These are phyloP conservation scores for Notothenia rossii DNA, from an alignment of 2,113 vertebrate genomes.

Conservation along the genomic window DNA sequence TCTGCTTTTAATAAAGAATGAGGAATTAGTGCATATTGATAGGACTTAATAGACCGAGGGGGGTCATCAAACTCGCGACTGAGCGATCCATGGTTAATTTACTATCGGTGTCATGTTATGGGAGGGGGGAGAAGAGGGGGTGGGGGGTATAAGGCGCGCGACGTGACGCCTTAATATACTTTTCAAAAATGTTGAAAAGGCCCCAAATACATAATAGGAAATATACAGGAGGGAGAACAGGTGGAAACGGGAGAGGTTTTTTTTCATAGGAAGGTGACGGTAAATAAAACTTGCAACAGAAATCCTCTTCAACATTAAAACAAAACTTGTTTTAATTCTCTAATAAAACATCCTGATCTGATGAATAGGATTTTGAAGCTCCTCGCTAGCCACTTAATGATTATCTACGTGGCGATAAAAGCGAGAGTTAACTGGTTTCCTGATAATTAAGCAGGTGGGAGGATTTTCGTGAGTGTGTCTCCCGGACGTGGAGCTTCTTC, in stretches of 20 bases:
- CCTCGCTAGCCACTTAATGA: background rate
- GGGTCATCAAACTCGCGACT: constrained; percentile 86
- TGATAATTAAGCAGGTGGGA: constrained; percentile 24
- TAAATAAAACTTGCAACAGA: background rate
- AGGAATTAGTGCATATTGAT: constrained; percentile 79
- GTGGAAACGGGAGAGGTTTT: background rate
- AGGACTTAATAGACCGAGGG: constrained; percentile 82
- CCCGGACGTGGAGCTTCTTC: constrained; percentile 84
- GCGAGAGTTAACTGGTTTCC: background rate
- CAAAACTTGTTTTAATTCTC: background rate
- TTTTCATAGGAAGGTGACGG: background rate
- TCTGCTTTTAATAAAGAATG: constrained; percentile 79
- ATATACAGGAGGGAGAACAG: background rate
- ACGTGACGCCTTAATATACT: constrained; percentile 39
- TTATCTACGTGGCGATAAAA: background rate
- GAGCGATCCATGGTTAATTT: constrained; percentile 96
- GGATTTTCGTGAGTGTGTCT: background rate
- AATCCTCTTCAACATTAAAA: background rate
- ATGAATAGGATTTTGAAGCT: constrained; percentile 6
- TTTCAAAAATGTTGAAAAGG: background rate
- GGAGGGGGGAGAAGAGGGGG: background rate
- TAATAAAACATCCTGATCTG: background rate
- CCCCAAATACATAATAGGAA: no score
- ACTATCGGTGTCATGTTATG: constrained; percentile 88
- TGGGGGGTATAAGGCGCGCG: constrained; percentile 14